phyloP scores from a whole-genome alignment of 2,113 vertebrate species.

The Sinocyclocheilus grahami region DNA sequence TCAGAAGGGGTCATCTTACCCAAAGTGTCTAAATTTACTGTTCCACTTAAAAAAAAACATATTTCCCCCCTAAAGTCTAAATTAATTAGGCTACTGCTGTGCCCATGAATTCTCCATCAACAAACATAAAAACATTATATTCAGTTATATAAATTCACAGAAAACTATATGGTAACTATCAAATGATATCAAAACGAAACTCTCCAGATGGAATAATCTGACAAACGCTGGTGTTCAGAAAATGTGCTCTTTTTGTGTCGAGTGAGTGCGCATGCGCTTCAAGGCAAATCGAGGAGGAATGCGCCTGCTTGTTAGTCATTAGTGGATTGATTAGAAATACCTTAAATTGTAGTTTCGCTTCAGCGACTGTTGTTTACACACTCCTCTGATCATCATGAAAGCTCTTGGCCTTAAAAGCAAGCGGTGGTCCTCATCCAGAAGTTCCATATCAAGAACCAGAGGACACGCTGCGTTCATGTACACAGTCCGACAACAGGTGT shows the following conservation, averaged over 20 bases:
- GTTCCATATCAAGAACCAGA: background rate
- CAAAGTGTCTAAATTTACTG: background rate
- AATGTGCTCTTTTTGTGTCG: too few species aligned
- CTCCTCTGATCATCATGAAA: conserved; percentile 1
- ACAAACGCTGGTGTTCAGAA: too few species aligned
- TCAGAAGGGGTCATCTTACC: background rate
- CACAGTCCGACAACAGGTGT: conserved; percentile 22
- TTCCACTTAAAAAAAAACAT: too few species aligned
- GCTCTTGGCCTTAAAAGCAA: background rate
- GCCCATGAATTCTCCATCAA: too few species aligned
- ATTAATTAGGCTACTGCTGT: background rate
- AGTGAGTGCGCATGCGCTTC: background rate
- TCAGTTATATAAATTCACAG: background rate
- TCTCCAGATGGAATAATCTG: background rate
- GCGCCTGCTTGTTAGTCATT: conserved; percentile 13
- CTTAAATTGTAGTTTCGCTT: background rate
- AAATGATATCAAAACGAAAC: background rate
- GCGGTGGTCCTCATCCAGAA: background rate
- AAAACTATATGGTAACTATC: too few species aligned
- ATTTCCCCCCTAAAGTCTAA: too few species aligned
- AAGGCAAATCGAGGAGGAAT: background rate
- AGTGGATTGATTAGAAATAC: background rate
- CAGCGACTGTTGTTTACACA: background rate
- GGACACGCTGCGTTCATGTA: background rate
- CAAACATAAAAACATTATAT: background rate